These are phyloP conservation scores for Diogma glabrata DNA, from an alignment of 2,888 invertebrate species.

Conservation along the genomic window DNA sequence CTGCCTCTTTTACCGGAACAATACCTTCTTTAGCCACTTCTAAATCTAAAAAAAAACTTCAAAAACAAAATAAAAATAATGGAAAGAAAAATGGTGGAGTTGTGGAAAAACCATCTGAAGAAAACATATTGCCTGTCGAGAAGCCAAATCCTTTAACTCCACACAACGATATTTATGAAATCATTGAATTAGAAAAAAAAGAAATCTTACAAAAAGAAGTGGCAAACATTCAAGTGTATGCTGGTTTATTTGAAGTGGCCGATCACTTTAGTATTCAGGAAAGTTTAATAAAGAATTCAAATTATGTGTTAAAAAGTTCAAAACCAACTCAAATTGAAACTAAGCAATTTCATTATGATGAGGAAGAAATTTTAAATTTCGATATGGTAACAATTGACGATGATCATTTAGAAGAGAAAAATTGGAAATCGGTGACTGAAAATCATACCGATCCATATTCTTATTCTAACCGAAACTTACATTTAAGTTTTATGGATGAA, in stretches of 20 bases:
- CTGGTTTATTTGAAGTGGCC: not conserved
- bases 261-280: constrained; percentile 12
- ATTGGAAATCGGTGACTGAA: too few relatives aligned
- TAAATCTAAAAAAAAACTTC: constrained; percentile 4
- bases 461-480: not conserved
- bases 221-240: not conserved
- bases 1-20: too few relatives aligned
- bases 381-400: not conserved
- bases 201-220: not conserved
- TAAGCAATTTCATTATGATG: too few relatives aligned
- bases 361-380: constrained; percentile 3
- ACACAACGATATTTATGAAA: too few relatives aligned
- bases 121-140: not conserved
- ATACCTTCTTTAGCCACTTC: not conserved
- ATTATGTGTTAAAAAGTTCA: not conserved
- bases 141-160: not conserved
- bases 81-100: not conserved
- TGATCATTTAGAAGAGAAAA: not conserved
- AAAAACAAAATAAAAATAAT: constrained; percentile 1
- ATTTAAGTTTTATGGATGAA: constrained; percentile 3
- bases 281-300: constrained; percentile 11
- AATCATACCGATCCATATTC: too few relatives aligned
- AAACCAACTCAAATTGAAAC: not conserved
- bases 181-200: not conserved
- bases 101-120: not conserved